phyloP scores from a whole-genome alignment of 1,140 invertebrate genomes.

The Lepidotrigona ventralis region DNA sequence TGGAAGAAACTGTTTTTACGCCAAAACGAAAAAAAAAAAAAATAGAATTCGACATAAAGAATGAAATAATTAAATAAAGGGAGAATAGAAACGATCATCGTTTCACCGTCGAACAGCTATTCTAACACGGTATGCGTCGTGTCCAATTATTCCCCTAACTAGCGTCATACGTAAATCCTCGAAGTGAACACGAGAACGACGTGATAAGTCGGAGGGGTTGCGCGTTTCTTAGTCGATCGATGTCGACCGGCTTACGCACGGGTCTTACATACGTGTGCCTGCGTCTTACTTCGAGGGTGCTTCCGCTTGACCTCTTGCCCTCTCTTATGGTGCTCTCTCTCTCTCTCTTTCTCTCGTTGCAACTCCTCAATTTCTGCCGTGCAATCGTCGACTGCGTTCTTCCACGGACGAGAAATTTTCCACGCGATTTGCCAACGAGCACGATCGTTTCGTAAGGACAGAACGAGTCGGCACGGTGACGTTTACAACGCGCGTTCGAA shows the following conservation, averaged over 20 bases:
- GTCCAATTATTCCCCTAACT: neutral
- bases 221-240: conserved; percentile 25
- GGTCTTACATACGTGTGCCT: conserved; percentile 20
- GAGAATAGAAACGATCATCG: neutral
- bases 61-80: too few species aligned
- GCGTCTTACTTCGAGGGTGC: neutral
- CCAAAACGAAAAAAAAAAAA: too few species aligned
- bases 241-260: conserved; percentile 32
- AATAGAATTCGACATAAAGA: too few species aligned
- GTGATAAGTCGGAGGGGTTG: conserved; percentile 46
- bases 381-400: too few species aligned
- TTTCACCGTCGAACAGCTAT: neutral
- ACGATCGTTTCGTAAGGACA: neutral
- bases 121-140: neutral
- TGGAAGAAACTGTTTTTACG: too few species aligned
- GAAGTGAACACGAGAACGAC: conserved; percentile 6
- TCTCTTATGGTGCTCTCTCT: neutral
- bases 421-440: conserved; percentile 1
- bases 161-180: conserved; percentile 29
- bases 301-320: conserved; percentile 25
- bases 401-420: neutral
- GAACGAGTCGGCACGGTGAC: neutral
- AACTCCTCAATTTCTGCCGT: neutral
- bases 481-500: neutral
- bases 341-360: too few species aligned